Evolutionary conservation across 2,113 vertebrate genomes (phyloP), one percentile per base, ranked within the genome.

Genomic region (Aleadryas rufinucha): DNA sequence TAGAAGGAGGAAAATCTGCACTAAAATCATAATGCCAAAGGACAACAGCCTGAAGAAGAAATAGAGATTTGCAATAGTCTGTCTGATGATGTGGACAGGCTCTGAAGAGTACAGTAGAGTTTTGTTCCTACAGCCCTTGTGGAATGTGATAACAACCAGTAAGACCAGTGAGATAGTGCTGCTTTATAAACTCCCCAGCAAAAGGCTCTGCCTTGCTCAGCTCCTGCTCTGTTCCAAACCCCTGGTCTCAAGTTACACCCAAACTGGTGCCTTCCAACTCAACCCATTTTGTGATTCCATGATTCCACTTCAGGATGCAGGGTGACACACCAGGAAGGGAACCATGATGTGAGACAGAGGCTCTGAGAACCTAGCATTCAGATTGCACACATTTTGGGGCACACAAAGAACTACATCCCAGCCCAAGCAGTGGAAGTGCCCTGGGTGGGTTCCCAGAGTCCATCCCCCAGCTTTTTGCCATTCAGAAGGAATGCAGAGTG

Each of bases 311-410:
- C 41, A 53, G 39, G 31, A 42, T 18, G 21, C 7, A 16, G 16
- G 6, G 6, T 7, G 30, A 7, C 17, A 33, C 22, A 30, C 3
- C 21, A 31, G 26, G 56, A 59, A 31, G 5, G 22, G 4, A 47
- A n/a, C 4, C 16, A 6, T 8, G 4, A 2, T 0, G 0, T 2
- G 10, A 50, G 17, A 30, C 5, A 23, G 9, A 5, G 5, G 27
- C 23, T 69, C 35, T 41, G 54, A 26, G 54, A 64, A 7, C 13
- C 15, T 23, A 53, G 0, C 19, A 24, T 2, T 6, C 16, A 14
- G 11, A 27, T 0, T 20, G 22, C 17, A 61, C 31, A 7, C 0
- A 1, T 9, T n/a, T 50, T 3, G 14, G n/a, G 18, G 13, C 9
- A 31, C 15, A 30, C 5, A 21, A 56, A 60, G 13, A 26, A 23